phyloP scores from a whole-genome alignment of 2,888 invertebrate species.

The Pasiphila rectangulata region DNA sequence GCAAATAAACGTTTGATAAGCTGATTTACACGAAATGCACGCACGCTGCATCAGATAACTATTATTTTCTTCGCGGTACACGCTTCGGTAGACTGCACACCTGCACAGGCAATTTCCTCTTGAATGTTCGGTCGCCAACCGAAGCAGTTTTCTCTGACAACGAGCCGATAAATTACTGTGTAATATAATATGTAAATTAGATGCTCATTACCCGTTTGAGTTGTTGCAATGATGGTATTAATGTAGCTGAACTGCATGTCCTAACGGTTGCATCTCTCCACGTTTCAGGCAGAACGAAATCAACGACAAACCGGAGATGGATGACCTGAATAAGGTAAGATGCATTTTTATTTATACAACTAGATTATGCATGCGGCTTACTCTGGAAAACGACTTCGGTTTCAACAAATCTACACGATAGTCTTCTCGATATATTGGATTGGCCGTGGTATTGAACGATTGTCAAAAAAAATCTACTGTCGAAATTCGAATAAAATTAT shows the following conservation, averaged over 20 bases:
- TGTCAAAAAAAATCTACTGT: no score
- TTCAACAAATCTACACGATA: no score
- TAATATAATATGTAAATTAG: constrained; percentile 40
- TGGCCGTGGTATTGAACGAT: no score
- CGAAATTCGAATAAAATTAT: no score
- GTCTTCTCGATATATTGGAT: no score
- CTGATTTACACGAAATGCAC: constrained; percentile 32
- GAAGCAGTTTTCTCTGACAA: constrained; percentile 54
- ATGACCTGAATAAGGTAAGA: constrained; percentile 53
- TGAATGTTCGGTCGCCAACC: constrained; percentile 55
- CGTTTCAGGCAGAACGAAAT: constrained; percentile 59
- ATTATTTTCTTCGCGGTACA: constrained; percentile 53
- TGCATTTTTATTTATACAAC: constrained; percentile 21
- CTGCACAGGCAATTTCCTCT: constrained; percentile 62
- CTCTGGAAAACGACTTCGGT: neutral
- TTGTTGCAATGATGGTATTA: constrained; percentile 27
- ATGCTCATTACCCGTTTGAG: constrained; percentile 30
- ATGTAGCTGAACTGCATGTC: constrained; percentile 14
- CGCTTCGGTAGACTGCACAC: constrained; percentile 52
- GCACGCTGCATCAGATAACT: constrained; percentile 41
- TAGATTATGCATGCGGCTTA: neutral
- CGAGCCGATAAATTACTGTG: constrained; percentile 51
- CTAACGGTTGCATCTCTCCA: constrained; percentile 27
- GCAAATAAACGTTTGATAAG: constrained; percentile 29
- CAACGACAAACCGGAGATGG: constrained; percentile 43